A percentile compares a stretch with the other conserved stretches of the same genome.
Evolutionary conservation across 2,113 vertebrate species (phyloP).

Genomic region (western clawed frog (Xenopus tropicalis)): UCB_Xtro_10.0 CM004452.2:40422501-40423000

Average conservation of each 20-base stretch:
- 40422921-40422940: too few species aligned
- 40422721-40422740: conserved; percentile 25
- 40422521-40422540: conserved; percentile 48
- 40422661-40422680: conserved; percentile 60
- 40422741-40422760: background rate
- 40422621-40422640: conserved; percentile 54
- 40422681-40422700: conserved; percentile 51
- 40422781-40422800: conserved; percentile 7
- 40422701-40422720: conserved; percentile 47
- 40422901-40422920: too few species aligned
- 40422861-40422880: too few species aligned
- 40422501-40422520: conserved; percentile 41
- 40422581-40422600: conserved; percentile 61
- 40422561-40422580: conserved; percentile 58
- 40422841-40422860: too few species aligned
- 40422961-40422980: too few species aligned
- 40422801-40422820: background rate
- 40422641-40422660: conserved; percentile 59
- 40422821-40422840: too few species aligned
- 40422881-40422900: too few species aligned
- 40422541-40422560: conserved; percentile 50
- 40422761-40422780: conserved; percentile 25
- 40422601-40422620: conserved; percentile 58
- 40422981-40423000: too few species aligned
- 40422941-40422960: too few species aligned